These are phyloP conservation scores for Toxotes lorentzi DNA, from an alignment of 2,797 vertebrate species.

Conservation along the genomic window DNA sequence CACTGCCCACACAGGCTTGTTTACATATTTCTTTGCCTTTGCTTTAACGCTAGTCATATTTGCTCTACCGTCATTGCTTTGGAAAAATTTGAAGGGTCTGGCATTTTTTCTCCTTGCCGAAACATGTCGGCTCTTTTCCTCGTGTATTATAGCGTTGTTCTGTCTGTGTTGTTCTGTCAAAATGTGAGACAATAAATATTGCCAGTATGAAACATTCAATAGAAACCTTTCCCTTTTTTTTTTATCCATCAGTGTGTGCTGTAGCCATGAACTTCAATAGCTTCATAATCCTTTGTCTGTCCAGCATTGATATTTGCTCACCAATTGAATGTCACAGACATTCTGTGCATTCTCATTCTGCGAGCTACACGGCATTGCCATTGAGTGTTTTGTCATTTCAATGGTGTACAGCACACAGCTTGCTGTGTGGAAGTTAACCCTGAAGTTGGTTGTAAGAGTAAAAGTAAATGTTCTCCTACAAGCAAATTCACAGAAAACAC, in stretches of 20 bases:
- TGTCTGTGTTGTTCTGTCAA: slow-evolving; percentile 14
- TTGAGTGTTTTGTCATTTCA: slow-evolving; percentile 27
- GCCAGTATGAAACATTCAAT: slow-evolving; percentile 47
- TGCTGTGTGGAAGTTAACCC: slow-evolving; percentile 32
- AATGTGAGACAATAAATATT: slow-evolving; percentile 48
- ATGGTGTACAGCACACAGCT: slow-evolving; percentile 9
- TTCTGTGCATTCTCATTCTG: slow-evolving; percentile 50
- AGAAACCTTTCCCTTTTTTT: slow-evolving; percentile 40
- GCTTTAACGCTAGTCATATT: slow-evolving; percentile 38
- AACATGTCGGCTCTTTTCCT: slow-evolving; percentile 5
- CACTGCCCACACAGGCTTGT: slow-evolving; percentile 45
- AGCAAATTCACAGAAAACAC: slow-evolving; percentile 35
- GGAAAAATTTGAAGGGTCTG: slow-evolving; percentile 6
- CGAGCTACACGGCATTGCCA: slow-evolving; percentile 11
- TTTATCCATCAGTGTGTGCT: slow-evolving; percentile 24
- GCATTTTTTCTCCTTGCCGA: slow-evolving; percentile 10
- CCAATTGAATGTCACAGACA: slow-evolving; percentile 59
- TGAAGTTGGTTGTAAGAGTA: slow-evolving; percentile 19
- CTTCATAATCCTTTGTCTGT: slow-evolving; percentile 59
- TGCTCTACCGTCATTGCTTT: slow-evolving; percentile 23
- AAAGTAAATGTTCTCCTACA: slow-evolving; percentile 11
- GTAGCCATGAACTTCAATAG: slow-evolving; percentile 55
- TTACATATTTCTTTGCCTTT: slow-evolving; percentile 46
- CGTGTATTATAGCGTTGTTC: slow-evolving; percentile 2
- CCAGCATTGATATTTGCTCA: slow-evolving; percentile 58